These are phyloP conservation scores for Lagria hirta DNA, from an alignment of 2,888 invertebrate genomes.

Conservation along the genomic window DNA sequence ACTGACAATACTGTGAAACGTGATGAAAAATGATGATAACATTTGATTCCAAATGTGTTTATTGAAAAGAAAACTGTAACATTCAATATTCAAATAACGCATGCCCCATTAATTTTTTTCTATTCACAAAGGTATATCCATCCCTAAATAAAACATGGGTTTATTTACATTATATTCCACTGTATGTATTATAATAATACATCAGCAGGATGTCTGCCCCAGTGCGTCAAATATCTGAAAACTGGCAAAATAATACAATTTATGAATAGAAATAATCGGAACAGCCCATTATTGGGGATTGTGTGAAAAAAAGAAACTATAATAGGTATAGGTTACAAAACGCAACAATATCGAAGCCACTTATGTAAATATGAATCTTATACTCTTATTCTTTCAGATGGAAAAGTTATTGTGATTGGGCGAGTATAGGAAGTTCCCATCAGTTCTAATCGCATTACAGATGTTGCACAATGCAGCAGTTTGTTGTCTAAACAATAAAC, in stretches of 20 bases:
- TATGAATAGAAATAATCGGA: constrained; percentile 34
- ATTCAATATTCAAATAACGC: constrained; percentile 15
- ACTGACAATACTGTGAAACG: too few species aligned
- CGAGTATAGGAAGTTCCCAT: too few species aligned
- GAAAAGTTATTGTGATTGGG: too few species aligned
- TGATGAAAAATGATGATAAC: neutral
- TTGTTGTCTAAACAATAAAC: too few species aligned
- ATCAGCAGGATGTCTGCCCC: constrained; percentile 48
- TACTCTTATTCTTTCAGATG: too few species aligned
- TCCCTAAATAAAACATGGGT: constrained; percentile 34
- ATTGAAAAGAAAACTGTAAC: too few species aligned
- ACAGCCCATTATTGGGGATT: constrained; percentile 39
- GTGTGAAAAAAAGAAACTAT: constrained; percentile 43
- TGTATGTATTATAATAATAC: constrained; percentile 27
- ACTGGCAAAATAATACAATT: constrained; percentile 41
- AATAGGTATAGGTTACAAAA: too few species aligned
- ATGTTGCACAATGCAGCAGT: too few species aligned
- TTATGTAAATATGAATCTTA: too few species aligned
- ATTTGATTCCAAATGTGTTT: neutral
- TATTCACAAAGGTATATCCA: constrained; percentile 27
- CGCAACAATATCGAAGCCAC: too few species aligned
- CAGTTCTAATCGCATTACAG: too few species aligned
- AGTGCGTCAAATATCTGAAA: constrained; percentile 45
- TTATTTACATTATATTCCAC: constrained; percentile 34
- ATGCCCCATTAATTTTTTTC: constrained; percentile 26